Percentiles rank a stretch among this genome's conserved stretches.
Conservation (phyloP, 2,113 vertebrate species). For the Platysternon megacephalum region DNA sequence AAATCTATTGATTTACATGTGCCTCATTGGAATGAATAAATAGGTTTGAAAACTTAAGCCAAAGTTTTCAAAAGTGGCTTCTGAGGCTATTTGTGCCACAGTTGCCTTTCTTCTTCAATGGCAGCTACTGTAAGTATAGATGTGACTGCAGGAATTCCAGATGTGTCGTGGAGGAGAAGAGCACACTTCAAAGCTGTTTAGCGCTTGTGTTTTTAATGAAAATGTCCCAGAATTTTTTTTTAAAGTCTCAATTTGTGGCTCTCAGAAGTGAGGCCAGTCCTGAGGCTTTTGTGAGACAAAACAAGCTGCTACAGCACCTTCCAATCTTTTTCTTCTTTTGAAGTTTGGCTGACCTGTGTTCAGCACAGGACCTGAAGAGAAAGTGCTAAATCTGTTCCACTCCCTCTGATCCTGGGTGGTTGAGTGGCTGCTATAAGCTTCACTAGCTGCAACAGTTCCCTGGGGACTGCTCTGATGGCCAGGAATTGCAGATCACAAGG, state of each 20-base stretch:
- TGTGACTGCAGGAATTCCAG: accelerated
- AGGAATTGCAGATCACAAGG: background rate
- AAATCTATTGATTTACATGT: background rate
- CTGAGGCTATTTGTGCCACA: background rate
- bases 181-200: background rate
- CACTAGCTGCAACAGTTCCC: background rate
- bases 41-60: background rate
- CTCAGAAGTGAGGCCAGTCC: background rate
- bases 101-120: background rate
- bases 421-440: background rate
- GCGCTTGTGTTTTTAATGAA: background rate
- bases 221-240: background rate
- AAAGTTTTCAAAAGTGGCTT: background rate
- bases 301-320: background rate
- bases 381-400: background rate
- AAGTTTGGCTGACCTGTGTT: background rate
- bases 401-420: background rate
- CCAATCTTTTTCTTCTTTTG: background rate
- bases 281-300: background rate
- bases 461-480: background rate
- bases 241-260: background rate
- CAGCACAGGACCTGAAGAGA: background rate
- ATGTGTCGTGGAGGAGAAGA: background rate
- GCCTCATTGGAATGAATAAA: background rate
- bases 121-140: background rate